Evolutionary conservation across 2,797 vertebrate species (phyloP).

Genomic region (Macropodus opercularis): DNA sequence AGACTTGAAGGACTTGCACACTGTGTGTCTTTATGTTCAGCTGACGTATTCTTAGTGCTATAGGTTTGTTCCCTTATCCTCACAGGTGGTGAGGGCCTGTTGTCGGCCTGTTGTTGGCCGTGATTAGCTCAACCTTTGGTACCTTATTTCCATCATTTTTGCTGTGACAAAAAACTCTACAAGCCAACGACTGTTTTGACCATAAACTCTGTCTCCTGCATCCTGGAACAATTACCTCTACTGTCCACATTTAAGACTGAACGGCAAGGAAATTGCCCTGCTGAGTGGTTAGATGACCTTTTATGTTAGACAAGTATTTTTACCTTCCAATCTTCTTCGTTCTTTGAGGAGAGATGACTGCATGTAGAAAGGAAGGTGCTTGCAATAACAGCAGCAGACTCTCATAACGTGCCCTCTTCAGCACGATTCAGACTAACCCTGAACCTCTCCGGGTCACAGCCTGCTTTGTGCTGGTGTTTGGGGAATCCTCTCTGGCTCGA

Average conservation of each 20-base stretch:
- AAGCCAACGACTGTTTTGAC: constrained; percentile 37
- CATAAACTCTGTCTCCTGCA: constrained; percentile 33
- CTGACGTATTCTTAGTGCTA: constrained; percentile 23
- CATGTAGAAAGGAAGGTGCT: constrained; percentile 25
- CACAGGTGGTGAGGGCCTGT: too few species aligned
- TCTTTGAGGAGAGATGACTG: constrained; percentile 27
- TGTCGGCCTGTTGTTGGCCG: too few species aligned
- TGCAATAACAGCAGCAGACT: constrained; percentile 14
- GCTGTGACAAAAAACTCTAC: constrained; percentile 26
- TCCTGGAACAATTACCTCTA: constrained; percentile 29
- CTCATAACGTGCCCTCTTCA: constrained; percentile 31
- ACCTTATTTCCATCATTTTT: constrained; percentile 21
- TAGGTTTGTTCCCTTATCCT: constrained; percentile 23
- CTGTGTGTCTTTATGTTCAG: constrained; percentile 30
- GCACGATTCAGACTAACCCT: constrained; percentile 23
- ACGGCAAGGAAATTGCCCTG: constrained; percentile 26
- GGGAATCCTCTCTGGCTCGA: constrained; percentile 18
- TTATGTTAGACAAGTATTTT: constrained; percentile 9
- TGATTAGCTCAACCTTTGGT: constrained; percentile 34
- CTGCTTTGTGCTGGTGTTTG: constrained; percentile 21
- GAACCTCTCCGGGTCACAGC: constrained; percentile 1
- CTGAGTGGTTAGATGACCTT: constrained; percentile 24
- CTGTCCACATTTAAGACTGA: constrained; percentile 25
- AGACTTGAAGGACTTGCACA: constrained; percentile 23
- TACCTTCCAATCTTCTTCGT: constrained; percentile 32